phyloP scores from a whole-genome alignment of 1,140 invertebrate genomes.

The Vanessa tameamea region DNA sequence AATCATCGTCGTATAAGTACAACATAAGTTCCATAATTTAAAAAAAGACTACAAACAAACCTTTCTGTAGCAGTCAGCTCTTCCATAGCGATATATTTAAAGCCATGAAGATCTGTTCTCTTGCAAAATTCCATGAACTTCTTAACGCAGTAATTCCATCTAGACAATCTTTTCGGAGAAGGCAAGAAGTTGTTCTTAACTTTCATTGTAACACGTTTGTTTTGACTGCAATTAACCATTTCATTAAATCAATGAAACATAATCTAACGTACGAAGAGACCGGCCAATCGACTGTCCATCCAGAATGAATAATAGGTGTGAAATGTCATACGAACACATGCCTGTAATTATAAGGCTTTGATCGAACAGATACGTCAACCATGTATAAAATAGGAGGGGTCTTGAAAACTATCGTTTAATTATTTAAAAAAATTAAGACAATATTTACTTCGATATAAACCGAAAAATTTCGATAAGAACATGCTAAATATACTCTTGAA shows the following conservation, averaged over 20 bases:
- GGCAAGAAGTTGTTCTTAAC: not conserved
- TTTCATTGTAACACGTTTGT: slow-evolving; percentile 16
- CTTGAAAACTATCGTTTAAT: slow-evolving; percentile 17
- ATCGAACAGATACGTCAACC: slow-evolving; percentile 41
- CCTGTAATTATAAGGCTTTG: slow-evolving; percentile 52
- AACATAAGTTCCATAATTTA: too few species aligned
- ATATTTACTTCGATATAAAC: too few species aligned
- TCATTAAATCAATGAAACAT: not conserved
- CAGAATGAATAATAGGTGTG: slow-evolving; percentile 43
- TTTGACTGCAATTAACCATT: slow-evolving; percentile 32
- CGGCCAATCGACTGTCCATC: slow-evolving; percentile 24
- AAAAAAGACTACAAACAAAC: slow-evolving; percentile 40
- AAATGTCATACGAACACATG: slow-evolving; percentile 40
- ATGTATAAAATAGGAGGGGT: slow-evolving; percentile 10
- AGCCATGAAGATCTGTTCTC: slow-evolving; percentile 70
- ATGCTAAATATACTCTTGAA: too few species aligned
- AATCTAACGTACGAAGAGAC: slow-evolving; percentile 3
- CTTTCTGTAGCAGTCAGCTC: slow-evolving; percentile 64
- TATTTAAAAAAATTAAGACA: not conserved
- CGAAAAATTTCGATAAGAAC: too few species aligned
- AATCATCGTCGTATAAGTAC: too few species aligned
- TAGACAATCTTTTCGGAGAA: slow-evolving; percentile 2
- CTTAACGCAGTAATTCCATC: slow-evolving; percentile 33
- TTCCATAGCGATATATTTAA: slow-evolving; percentile 72
- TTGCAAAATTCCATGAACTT: slow-evolving; percentile 67